A percentile compares a stretch with the other conserved stretches of the same genome.
Conservation (phyloP, 1,140 invertebrate genomes). For the Papilio polytes region DNA sequence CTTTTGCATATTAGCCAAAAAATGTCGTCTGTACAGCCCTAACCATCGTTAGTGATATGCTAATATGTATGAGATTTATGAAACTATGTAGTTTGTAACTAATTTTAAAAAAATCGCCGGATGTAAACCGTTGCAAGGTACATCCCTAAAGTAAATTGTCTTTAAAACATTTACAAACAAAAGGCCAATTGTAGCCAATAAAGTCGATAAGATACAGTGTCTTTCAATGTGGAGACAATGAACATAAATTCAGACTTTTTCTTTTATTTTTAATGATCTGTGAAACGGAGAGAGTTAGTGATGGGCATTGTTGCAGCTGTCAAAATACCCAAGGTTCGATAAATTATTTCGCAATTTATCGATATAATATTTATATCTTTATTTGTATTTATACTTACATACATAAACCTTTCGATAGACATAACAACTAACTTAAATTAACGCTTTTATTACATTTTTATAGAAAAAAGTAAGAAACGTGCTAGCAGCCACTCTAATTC, state of each 20-base stretch:
- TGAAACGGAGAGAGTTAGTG: slow-evolving; percentile 37
- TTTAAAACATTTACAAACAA: slow-evolving; percentile 51
- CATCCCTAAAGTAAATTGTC: slow-evolving; percentile 45
- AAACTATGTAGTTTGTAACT: slow-evolving; percentile 6
- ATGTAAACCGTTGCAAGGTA: slow-evolving; percentile 14
- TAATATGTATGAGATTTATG: slow-evolving; percentile 53
- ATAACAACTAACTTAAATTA: too few relatives aligned
- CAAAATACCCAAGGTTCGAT: slow-evolving; percentile 25
- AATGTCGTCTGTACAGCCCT: slow-evolving; percentile 61
- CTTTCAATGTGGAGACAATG: slow-evolving; percentile 43
- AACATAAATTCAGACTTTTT: slow-evolving; percentile 40
- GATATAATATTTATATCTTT: slow-evolving; percentile 20
- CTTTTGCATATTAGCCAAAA: slow-evolving; percentile 74
- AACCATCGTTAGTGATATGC: slow-evolving; percentile 72
- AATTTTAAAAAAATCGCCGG: slow-evolving; percentile 34
- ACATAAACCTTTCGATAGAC: too few relatives aligned
- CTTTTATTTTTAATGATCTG: slow-evolving; percentile 38
- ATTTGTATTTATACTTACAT: not conserved
- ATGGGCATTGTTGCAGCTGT: slow-evolving; percentile 28
- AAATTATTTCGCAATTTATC: slow-evolving; percentile 19
- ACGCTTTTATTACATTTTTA: too few relatives aligned
- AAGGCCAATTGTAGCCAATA: slow-evolving; percentile 43
- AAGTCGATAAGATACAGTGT: slow-evolving; percentile 45
- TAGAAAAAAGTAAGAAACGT: too few relatives aligned
- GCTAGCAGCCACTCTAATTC: too few relatives aligned